Conservation (phyloP, 1,140 invertebrate genomes). For the Drosophila hydei region DNA sequence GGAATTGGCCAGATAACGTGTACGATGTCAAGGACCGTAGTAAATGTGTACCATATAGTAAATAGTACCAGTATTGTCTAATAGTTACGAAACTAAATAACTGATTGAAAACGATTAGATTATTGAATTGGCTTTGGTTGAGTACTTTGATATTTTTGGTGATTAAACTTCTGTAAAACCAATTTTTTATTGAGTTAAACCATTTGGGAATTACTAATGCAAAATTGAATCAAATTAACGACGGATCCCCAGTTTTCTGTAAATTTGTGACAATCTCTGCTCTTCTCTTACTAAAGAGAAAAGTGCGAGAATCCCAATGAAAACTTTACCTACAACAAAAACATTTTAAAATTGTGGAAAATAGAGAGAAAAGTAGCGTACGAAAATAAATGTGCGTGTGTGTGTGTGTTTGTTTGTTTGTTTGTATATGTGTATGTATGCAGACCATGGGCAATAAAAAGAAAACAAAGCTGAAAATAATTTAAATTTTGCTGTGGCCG, state of each 20-base stretch:
- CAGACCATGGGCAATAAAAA: conserved; percentile 59
- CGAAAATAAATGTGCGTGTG: conserved; percentile 71
- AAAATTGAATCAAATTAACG: too few species aligned
- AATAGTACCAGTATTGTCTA: background rate
- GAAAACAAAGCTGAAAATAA: conserved; percentile 78
- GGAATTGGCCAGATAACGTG: conserved; percentile 30
- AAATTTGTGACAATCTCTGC: background rate
- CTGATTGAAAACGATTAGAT: conserved; percentile 7
- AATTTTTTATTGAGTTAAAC: background rate
- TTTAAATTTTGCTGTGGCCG: conserved; percentile 69
- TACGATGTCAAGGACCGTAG: conserved; percentile 4
- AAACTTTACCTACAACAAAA: conserved; percentile 43
- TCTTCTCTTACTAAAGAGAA: background rate
- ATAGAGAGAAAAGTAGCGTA: conserved; percentile 56
- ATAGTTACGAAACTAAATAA: background rate
- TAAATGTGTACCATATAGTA: background rate
- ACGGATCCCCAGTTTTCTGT: too few species aligned
- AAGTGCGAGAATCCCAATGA: background rate
- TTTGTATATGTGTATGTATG: background rate
- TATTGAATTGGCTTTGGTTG: background rate
- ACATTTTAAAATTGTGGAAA: conserved; percentile 48
- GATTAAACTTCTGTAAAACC: too few species aligned
- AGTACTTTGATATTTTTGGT: background rate
- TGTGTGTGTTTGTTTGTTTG: background rate
- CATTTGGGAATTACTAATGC: background rate